Base-by-base conservation (phyloP, 2,113 vertebrate species). In the Platanista minor region DNA sequence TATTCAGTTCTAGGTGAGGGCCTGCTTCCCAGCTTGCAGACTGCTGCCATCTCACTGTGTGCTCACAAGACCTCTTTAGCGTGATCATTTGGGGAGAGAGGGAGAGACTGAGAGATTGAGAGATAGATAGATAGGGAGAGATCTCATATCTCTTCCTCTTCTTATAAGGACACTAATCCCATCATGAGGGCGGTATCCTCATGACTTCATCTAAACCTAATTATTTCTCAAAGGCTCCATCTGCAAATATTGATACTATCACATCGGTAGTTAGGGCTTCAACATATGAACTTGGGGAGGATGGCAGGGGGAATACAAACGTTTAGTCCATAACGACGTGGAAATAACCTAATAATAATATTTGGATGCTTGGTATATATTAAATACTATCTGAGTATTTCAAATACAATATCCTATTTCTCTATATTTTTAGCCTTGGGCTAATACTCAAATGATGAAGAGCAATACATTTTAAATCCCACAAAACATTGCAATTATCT, bases 291-390 rank as follows among this genome's bases (percentile, higher is more conserved):
- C 85, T 75, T 62, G 21, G 3, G 25, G 33, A 29, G 3, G 4
- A 41, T 41, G 41, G 14, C 25, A 25, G 39, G 8, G 14, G 5
- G 17, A 39, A 33, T 77, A 49, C 43, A 94, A 61, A 88, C 9
- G 39, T 69, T 59, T 43, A 72, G 52, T 17, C 20, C 41, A 31
- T 87, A 71, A 62, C 12, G 81, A 72, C 2, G 8, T 82, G 9
- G 31, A 92, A 87, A 87, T 90, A 77, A 92, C 11, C 88, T 78
- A 85, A 78, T 59, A 69, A 88, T 61, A 69, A 88, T 61, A 78
- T 81, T 88, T 84, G 72, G 27, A 75, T 94, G 49, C 1, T 59
- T 93, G 41, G 33, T 61, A 54, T 59, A 33, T 83, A 94, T n/a
- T 71, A 78, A 83, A 43, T 77, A 57, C 21, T 71, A 93, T 59